Evolutionary conservation across 2,888 invertebrate species (phyloP).

Genomic region (Campoplex capitator): DNA sequence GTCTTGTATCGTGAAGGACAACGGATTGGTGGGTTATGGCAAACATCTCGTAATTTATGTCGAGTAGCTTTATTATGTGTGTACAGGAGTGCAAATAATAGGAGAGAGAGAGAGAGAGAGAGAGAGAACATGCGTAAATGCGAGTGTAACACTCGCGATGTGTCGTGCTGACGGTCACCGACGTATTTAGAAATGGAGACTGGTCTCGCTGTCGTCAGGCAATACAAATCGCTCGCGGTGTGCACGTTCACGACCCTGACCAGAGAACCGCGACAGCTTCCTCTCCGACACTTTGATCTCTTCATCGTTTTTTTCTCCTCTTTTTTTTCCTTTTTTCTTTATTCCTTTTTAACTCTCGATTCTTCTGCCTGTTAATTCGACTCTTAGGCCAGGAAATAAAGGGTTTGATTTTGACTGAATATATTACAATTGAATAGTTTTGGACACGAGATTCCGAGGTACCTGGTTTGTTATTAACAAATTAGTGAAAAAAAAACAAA

Average conservation of each 20-base stretch:
- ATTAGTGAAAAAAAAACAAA: no score
- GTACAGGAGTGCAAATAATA: constrained; percentile 30
- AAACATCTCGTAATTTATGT: background rate
- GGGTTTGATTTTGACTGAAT: no score
- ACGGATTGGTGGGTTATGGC: background rate
- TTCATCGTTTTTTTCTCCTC: background rate
- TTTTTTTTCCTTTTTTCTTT: constrained; percentile 18
- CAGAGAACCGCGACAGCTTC: constrained; percentile 61
- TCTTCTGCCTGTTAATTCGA: constrained; percentile 21
- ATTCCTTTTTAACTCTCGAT: constrained; percentile 12
- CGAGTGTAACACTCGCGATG: constrained; percentile 30
- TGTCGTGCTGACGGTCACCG: constrained; percentile 73
- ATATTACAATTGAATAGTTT: no score
- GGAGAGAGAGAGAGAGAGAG: constrained; percentile 32
- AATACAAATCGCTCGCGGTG: constrained; percentile 59
- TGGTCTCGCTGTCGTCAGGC: constrained; percentile 54
- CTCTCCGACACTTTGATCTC: constrained; percentile 45
- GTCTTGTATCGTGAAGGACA: background rate
- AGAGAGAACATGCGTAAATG: constrained; percentile 17
- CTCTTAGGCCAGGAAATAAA: background rate
- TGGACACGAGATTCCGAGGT: constrained; percentile 8
- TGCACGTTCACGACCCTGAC: constrained; percentile 69
- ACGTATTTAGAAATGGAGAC: constrained; percentile 75
- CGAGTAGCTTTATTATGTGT: background rate
- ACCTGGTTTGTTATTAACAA: background rate